Conservation (phyloP, 2,113 vertebrate genomes). For the Etia nguti region DNA sequence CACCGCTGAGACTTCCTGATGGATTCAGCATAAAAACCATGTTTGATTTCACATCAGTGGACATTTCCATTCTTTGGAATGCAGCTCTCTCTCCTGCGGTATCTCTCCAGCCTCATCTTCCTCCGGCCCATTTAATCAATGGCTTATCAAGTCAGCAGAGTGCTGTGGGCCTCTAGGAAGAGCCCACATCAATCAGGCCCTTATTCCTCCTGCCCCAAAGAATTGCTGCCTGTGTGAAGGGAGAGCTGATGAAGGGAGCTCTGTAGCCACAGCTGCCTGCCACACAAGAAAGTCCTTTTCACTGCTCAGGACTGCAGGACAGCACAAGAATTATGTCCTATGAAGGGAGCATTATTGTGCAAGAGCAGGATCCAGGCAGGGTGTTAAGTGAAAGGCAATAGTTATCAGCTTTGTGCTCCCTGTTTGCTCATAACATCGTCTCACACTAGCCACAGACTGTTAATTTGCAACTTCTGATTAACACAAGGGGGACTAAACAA, state of each 20-base stretch:
- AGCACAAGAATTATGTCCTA: constrained; percentile 19
- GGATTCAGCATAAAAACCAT: background rate
- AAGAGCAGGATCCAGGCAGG: background rate
- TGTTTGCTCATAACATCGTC: background rate
- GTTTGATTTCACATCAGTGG: constrained; percentile 28
- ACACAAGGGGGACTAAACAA: background rate
- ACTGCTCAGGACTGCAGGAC: constrained; percentile 10
- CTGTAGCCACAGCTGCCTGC: constrained; percentile 57
- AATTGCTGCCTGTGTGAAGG: constrained; percentile 34
- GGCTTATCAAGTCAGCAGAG: constrained; percentile 54
- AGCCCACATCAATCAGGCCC: constrained; percentile 64
- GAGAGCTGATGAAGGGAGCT: constrained; percentile 41
- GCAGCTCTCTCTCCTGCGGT: background rate
- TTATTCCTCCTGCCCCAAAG: constrained; percentile 53
- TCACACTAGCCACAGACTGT: background rate
- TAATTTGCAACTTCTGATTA: background rate
- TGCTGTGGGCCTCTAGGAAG: constrained; percentile 35
- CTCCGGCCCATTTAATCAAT: constrained; percentile 57
- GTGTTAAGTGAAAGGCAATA: background rate
- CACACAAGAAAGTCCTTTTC: constrained; percentile 33
- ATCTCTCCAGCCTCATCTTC: constrained; percentile 18
- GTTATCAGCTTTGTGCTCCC: background rate
- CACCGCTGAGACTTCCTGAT: background rate
- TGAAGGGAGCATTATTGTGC: constrained; percentile 16
- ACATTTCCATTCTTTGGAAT: constrained; percentile 29